A percentile compares a stretch with the other conserved stretches of the same genome.
Evolutionary conservation across 2,888 invertebrate genomes (phyloP).

Genomic region (Entomobrya proxima): DNA sequence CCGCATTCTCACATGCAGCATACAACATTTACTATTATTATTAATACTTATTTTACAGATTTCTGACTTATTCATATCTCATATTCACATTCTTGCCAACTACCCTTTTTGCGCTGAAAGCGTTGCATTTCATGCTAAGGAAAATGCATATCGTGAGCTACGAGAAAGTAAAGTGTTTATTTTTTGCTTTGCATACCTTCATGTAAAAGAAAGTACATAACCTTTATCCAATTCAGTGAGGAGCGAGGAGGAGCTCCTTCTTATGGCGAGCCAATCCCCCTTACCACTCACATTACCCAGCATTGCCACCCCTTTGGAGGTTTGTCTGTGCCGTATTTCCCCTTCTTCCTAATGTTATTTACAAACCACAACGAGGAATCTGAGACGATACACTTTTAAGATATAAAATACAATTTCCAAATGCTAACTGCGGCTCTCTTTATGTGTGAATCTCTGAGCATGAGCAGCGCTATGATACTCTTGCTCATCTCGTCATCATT

Average conservation of each 20-base stretch:
- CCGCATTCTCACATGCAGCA: neutral
- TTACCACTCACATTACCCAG: slow-evolving; percentile 21
- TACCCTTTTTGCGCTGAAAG: no score
- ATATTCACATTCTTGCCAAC: no score
- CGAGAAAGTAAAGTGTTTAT: no score
- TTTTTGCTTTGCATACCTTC: no score
- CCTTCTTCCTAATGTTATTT: slow-evolving; percentile 28
- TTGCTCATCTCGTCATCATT: no score
- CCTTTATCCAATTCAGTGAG: slow-evolving; percentile 64
- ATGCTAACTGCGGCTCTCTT: no score
- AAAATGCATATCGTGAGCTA: no score
- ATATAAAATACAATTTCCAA: neutral
- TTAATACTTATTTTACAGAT: neutral
- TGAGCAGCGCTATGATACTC: no score
- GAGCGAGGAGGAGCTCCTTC: slow-evolving; percentile 62
- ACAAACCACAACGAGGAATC: slow-evolving; percentile 41
- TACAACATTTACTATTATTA: neutral
- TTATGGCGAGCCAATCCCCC: slow-evolving; percentile 69
- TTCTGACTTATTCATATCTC: neutral
- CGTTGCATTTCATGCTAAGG: no score
- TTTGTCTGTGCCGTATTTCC: slow-evolving; percentile 1
- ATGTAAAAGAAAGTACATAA: slow-evolving; percentile 37
- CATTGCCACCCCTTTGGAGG: slow-evolving; percentile 62
- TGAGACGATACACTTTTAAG: slow-evolving; percentile 24
- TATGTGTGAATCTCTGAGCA: no score